These are phyloP conservation scores for Philaenus spumarius DNA, from an alignment of 1,140 invertebrate species.

Conservation along the genomic window DNA sequence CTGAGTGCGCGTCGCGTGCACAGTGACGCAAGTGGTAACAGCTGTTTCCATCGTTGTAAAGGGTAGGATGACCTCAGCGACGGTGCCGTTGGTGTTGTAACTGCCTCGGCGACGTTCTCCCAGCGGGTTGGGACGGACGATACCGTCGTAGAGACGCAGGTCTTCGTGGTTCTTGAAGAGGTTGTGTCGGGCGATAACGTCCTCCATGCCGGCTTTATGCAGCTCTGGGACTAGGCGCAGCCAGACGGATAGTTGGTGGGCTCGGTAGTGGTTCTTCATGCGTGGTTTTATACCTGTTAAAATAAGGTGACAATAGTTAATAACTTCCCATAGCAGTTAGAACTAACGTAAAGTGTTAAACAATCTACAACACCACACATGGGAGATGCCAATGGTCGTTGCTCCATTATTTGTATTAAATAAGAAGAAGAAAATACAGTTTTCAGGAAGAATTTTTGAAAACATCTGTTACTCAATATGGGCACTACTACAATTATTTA, in stretches of 20 bases:
- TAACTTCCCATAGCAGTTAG: no score
- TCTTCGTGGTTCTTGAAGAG: slow-evolving; percentile 76
- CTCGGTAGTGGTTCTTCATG: slow-evolving; percentile 89
- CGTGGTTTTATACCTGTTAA: slow-evolving; percentile 84
- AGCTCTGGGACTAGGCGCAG: slow-evolving; percentile 86
- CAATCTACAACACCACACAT: no score
- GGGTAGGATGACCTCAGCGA: slow-evolving; percentile 35
- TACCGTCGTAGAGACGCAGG: slow-evolving; percentile 70
- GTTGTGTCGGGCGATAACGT: slow-evolving; percentile 75
- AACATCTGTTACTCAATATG: no score
- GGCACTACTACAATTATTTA: no score
- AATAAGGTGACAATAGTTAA: no score
- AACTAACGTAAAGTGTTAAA: no score
- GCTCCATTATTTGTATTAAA: no score
- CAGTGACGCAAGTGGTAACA: slow-evolving; percentile 32
- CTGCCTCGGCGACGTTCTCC: slow-evolving; percentile 18
- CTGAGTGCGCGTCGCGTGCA: slow-evolving; percentile 20
- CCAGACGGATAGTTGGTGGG: slow-evolving; percentile 92
- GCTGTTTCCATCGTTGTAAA: slow-evolving; percentile 47
- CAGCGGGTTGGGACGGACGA: slow-evolving; percentile 69
- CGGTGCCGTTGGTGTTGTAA: slow-evolving; percentile 29
- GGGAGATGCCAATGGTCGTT: no score
- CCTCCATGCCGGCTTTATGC: slow-evolving; percentile 83
- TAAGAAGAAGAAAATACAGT: no score
- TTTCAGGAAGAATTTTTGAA: no score